Base-by-base conservation (phyloP, 2,797 vertebrate genomes). In the Danio jaintianensis region DNA sequence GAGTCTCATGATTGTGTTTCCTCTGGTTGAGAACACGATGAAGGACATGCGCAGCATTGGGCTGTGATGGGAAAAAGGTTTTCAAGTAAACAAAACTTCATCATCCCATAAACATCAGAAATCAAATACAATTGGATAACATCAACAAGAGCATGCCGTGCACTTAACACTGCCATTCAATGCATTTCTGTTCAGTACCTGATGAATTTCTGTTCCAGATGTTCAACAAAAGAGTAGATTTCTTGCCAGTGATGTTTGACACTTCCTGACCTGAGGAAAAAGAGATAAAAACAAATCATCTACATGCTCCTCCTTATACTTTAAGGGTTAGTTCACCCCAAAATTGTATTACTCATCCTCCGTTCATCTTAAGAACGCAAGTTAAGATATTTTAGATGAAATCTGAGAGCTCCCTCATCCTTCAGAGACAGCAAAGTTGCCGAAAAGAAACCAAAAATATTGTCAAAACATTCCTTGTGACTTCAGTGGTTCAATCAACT, bases 41-140 rank as follows among this genome's bases (percentile, higher is more conserved):
- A 99, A 98, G 53, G 97, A 98, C 93, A 98, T 96, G 79, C 95
- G 90, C 82, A 96, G 66, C 89, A 96, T 93, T 0, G 96, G 96
- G 84, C 97, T 98, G 91, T 47, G 86, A 87, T 36, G 50, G 0
- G 12, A 66, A 55, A 70, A 15, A 36, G 29, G 22, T 7, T 36
- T 59, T 48, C 0, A 3, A 29, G 9, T 50, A 13, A 50, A 61
- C 29, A 29, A 29, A 29, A 29, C 29, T 29, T 29, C 29, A 50
- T 62, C 11, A 52, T 52, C 16, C 0, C 29, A 8, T 52, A 12
- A 10, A 29, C 9, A 42, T 50, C 5, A 15, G 18, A 52, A 53
- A 61, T 12, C 20, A 4, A 36, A 48, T 16, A 4, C 22, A 64
- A 75, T 3, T 64, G 36, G 15, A 50, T 12, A n/a, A 61, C 1